Evolutionary conservation across 1,140 invertebrate species (phyloP), one percentile per base, ranked within the genome.

Genomic region (Lasioglossum albipes): DNA sequence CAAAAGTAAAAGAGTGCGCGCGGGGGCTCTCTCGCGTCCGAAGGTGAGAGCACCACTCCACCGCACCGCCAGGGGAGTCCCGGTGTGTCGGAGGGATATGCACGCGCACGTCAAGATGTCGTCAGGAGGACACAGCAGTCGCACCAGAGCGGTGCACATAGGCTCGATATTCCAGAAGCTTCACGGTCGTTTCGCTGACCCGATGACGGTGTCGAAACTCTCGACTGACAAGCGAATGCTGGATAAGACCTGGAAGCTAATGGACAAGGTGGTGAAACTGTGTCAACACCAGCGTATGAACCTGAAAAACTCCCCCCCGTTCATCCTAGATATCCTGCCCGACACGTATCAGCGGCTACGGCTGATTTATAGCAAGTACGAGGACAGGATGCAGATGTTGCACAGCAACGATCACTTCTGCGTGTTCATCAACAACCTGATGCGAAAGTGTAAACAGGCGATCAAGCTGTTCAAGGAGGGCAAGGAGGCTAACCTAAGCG

Each of bases 201-300:
- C 97, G 36, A 96, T 97, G 93, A 96, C 96, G 76, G 96, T 96
- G 64, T 97, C 97, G 72, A 98, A 98, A 93, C 94, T 98, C 84
- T 97, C 98, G 10, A 98, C 98, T 31, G 98, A 99, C 91, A 98
- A 98, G 93, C 95, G 97, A 91, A 98, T 98, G 85, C 94, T 99
- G 79, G 98, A 99, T 93, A 99, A 99, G 92, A 98, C 98, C 88
- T 99, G 98, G 98, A 99, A 99, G 93, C 93, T 99, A 71, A 99
- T 99, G 98, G 98, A 99, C 94, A 99, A 99, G 95, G 98, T 99
- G 79, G 98, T 99, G 42, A 99, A 99, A 94, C 94, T 99, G 85
- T 99, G 99, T 94, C 99, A 99, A 94, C 98, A 99, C 93, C 97
- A 98, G 70, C 97, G 98, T 91, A 99, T 99, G 98, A 99, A 99